phyloP scores from a whole-genome alignment of 2,797 vertebrate species.

The Myotis daubentonii region DNA sequence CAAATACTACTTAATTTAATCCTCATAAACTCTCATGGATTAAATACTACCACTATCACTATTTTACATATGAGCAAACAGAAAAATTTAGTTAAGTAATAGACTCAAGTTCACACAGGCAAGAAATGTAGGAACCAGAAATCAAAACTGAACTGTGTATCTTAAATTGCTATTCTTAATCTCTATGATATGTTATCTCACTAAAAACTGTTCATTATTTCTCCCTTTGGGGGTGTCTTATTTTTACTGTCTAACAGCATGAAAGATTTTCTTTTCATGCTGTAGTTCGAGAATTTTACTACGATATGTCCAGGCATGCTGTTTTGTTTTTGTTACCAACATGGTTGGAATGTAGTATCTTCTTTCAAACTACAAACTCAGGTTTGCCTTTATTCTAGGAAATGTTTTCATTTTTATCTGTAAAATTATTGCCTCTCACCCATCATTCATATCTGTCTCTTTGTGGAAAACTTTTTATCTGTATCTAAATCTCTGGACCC shows the following conservation, averaged over 20 bases:
- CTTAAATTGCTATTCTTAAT: not conserved
- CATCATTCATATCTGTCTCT: not conserved
- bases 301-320: not conserved
- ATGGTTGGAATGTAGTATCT: not conserved
- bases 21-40: not conserved
- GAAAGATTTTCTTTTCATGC: not conserved
- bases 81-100: not conserved
- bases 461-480: not conserved
- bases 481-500: not conserved
- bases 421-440: not conserved
- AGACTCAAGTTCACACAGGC: not conserved
- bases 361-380: slow-evolving; percentile 20
- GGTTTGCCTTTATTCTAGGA: not conserved
- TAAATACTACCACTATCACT: not conserved
- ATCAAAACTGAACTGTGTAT: not conserved
- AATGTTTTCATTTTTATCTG: not conserved
- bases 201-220: not conserved
- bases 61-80: not conserved
- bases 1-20: not conserved
- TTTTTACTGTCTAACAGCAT: not conserved
- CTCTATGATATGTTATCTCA: not conserved
- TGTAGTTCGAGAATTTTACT: not conserved
- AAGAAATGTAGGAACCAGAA: not conserved
- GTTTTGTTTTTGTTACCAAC: not conserved
- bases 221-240: not conserved